A percentile compares a stretch with the other conserved stretches of the same genome.
Evolutionary conservation across 2,888 invertebrate genomes (phyloP).

Genomic region (Metacarcinus magister): DNA sequence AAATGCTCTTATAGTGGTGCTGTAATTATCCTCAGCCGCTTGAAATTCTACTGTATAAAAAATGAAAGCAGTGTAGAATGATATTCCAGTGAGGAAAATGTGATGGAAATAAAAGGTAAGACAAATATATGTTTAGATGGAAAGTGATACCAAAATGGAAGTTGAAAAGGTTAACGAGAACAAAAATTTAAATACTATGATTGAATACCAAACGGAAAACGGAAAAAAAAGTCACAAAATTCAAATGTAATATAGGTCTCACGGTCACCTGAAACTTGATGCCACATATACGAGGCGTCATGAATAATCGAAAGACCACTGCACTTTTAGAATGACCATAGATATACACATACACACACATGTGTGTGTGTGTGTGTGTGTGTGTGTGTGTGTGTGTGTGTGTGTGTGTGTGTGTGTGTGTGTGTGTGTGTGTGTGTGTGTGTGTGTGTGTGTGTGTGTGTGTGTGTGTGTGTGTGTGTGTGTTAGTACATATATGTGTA

Average conservation of each 20-base stretch:
- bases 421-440: too few relatives aligned
- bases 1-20: too few relatives aligned
- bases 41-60: too few relatives aligned
- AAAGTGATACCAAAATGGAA: not conserved
- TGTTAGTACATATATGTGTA: too few relatives aligned
- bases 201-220: not conserved
- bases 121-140: too few relatives aligned
- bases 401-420: too few relatives aligned
- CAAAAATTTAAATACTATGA: not conserved
- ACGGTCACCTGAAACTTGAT: not conserved
- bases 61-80: too few relatives aligned
- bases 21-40: too few relatives aligned
- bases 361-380: too few relatives aligned
- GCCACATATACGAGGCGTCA: not conserved
- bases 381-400: too few relatives aligned
- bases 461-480: not conserved
- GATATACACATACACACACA: not conserved
- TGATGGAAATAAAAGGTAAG: too few relatives aligned
- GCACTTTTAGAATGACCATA: not conserved
- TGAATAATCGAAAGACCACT: not conserved
- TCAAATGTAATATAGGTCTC: not conserved
- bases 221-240: not conserved
- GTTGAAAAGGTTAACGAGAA: not conserved
- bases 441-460: not conserved
- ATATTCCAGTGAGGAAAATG: not conserved